Percentiles rank a stretch among this genome's conserved stretches.
Conservation (phyloP, 37 sponge, comb jelly and placozoan species). For the Trichoplax adhaerens region DNA sequence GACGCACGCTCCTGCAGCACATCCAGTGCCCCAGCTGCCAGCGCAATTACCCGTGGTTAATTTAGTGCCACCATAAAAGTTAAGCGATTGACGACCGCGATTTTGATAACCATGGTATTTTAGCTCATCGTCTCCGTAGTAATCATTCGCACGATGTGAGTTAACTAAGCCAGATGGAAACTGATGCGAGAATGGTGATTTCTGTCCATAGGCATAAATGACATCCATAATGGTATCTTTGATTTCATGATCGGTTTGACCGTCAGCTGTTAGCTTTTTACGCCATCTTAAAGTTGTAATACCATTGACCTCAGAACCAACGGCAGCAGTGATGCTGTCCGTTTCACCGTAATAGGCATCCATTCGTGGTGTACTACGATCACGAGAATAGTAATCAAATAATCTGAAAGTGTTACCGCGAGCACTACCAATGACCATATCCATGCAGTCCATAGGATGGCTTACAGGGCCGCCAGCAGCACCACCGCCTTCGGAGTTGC, state of each 20-base stretch:
- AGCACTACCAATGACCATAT: conserved; percentile 43
- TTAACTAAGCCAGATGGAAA: conserved; percentile 40
- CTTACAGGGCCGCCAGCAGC: neutral
- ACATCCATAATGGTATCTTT: conserved; percentile 11
- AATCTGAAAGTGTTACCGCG: conserved; percentile 22
- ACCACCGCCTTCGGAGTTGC: too few relatives aligned
- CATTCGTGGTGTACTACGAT: conserved; percentile 33
- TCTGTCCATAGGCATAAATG: conserved; percentile 49
- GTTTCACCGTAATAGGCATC: conserved; percentile 43
- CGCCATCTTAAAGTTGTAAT: conserved; percentile 35
- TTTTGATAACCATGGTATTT: conserved; percentile 50
- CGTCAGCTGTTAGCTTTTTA: conserved; percentile 16
- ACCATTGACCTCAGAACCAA: conserved; percentile 28
- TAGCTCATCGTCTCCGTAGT: conserved; percentile 44
- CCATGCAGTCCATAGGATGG: conserved; percentile 61
- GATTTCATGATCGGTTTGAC: conserved; percentile 35
- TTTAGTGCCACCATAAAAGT: conserved; percentile 28
- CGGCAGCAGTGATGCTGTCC: conserved; percentile 39
- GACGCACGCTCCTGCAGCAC: too few relatives aligned
- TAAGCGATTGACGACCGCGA: conserved; percentile 23
- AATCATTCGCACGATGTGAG: neutral
- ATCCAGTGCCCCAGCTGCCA: too few relatives aligned
- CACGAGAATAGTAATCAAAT: conserved; percentile 60
- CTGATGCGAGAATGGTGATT: conserved; percentile 20
- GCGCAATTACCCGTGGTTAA: too few relatives aligned